Evolutionary conservation across 2,797 vertebrate species (phyloP).

Genomic region (Onychomys leucogaster): DNA sequence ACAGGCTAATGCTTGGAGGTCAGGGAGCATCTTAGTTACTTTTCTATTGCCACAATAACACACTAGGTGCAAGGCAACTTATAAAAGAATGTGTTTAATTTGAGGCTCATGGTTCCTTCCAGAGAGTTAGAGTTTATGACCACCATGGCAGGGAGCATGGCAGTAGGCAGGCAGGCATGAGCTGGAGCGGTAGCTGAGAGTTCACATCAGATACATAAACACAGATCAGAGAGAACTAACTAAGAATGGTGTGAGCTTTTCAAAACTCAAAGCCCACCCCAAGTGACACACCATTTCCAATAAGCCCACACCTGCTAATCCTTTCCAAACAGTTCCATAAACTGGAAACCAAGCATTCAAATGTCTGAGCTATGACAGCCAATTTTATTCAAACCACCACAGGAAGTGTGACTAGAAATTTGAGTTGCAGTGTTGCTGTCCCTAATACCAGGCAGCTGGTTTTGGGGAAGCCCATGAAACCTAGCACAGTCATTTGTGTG

Average conservation of each 20-base stretch:
- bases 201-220: not conserved
- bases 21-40: not conserved
- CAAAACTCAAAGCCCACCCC: not conserved
- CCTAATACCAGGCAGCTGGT: not conserved
- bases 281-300: not conserved
- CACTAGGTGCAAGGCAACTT: not conserved
- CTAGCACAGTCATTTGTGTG: not conserved
- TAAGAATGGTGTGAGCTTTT: not conserved
- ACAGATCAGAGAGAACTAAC: too few relatives aligned
- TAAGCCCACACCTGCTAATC: not conserved
- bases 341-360: not conserved
- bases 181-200: not conserved
- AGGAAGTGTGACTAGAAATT: not conserved
- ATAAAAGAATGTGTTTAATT: not conserved
- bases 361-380: too few relatives aligned
- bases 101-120: not conserved
- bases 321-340: not conserved
- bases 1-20: not conserved
- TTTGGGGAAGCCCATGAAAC: slow-evolving; percentile 19
- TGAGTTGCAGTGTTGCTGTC: not conserved
- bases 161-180: not conserved
- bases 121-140: not conserved
- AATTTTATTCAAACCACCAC: not conserved
- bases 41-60: not conserved
- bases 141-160: not conserved